phyloP scores from a whole-genome alignment of 2,888 invertebrate genomes.

The Parnassius glacialis region DNA sequence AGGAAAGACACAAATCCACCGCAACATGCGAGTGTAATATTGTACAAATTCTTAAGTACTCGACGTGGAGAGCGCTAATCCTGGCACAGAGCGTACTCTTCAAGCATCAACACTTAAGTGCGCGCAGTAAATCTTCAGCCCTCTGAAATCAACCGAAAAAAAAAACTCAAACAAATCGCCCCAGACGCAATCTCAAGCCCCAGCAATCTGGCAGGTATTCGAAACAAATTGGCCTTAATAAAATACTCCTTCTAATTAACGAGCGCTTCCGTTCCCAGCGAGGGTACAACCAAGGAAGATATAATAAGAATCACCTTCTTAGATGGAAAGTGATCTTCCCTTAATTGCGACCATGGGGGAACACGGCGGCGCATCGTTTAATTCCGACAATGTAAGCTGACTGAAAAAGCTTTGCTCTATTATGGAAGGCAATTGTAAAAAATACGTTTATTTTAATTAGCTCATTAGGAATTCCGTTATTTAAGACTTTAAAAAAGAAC shows the following conservation, averaged over 20 bases:
- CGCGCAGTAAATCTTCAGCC: conserved; percentile 18
- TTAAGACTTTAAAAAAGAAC: too few species aligned
- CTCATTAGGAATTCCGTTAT: conserved; percentile 6
- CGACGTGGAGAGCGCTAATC: conserved; percentile 20
- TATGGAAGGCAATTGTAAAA: conserved; percentile 21
- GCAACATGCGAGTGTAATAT: conserved; percentile 6
- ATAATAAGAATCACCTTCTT: conserved; percentile 72
- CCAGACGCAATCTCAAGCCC: conserved; percentile 40
- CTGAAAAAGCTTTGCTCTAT: conserved; percentile 21
- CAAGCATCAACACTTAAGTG: conserved; percentile 17
- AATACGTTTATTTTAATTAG: conserved; percentile 17
- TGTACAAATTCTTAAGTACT: conserved; percentile 4
- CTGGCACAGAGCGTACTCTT: conserved; percentile 16
- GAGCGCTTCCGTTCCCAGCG: conserved; percentile 39
- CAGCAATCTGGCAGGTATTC: conserved; percentile 68
- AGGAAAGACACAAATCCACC: neutral
- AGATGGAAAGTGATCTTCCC: conserved; percentile 66
- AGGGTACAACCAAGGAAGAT: conserved; percentile 51
- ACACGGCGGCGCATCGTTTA: conserved; percentile 13
- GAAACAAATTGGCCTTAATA: conserved; percentile 75
- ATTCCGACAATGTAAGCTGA: conserved; percentile 26
- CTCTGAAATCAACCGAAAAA: conserved; percentile 27
- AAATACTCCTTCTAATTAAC: conserved; percentile 75
- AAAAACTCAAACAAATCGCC: conserved; percentile 50
- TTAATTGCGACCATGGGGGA: conserved; percentile 51